Percentiles rank a stretch among this genome's conserved stretches.
These are phyloP conservation scores for Folsomia manolachei DNA, from an alignment of 2,888 invertebrate genomes.

Conservation along the genomic window DNA sequence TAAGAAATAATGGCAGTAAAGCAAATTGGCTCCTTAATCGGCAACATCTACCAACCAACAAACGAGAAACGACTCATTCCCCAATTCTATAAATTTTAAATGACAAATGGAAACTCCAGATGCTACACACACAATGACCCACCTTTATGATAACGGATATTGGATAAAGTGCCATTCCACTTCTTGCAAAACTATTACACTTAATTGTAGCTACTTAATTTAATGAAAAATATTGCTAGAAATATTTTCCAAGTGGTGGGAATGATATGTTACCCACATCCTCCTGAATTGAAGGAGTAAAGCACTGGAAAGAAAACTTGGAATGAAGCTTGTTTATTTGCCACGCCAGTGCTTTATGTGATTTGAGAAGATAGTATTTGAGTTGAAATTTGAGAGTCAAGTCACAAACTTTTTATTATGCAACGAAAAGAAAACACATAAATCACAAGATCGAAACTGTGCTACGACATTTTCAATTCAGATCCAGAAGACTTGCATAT, in stretches of 20 bases:
- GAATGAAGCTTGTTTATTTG: no score
- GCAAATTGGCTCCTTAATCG: constrained; percentile 11
- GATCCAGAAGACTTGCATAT: no score
- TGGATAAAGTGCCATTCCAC: no score
- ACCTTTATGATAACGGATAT: no score
- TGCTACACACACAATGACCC: neutral
- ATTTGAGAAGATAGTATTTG: neutral
- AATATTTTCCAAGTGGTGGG: no score
- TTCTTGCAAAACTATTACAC: neutral
- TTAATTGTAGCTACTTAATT: neutral
- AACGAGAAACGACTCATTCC: neutral
- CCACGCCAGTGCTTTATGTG: no score
- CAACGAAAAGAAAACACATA: constrained; percentile 8
- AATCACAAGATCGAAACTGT: constrained; percentile 1
- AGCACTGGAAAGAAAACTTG: no score
- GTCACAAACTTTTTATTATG: neutral
- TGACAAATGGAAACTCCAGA: neutral
- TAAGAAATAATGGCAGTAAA: constrained; percentile 7
- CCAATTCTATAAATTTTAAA: constrained; percentile 4
- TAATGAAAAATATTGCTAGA: no score
- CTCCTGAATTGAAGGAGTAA: no score
- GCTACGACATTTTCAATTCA: constrained; percentile 2
- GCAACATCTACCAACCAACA: neutral
- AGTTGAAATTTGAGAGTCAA: neutral
- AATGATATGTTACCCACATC: no score